Evolutionary conservation across 2,797 vertebrate genomes (phyloP), one percentile per base, ranked within the genome.

Genomic region (Dendrocincla fuliginosa): DNA sequence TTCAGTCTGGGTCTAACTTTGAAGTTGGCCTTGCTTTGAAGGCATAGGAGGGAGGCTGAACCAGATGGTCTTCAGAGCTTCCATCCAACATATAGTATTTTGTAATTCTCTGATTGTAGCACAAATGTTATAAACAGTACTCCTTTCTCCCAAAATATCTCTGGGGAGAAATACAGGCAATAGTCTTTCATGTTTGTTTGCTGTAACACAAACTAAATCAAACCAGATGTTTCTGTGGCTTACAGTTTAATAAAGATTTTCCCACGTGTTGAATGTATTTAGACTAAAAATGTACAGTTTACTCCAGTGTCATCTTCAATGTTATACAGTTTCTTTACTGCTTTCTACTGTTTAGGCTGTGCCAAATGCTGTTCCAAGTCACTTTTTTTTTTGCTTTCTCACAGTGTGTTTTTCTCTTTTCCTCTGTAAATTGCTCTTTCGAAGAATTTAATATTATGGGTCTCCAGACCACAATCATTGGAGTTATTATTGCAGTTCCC

Each of bases 181-280:
- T 57, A 22, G 49, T 91, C 82, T 95, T 93, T 96, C 56, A 89
- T 91, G 79, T 87, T 91, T 64, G 49, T 85, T 47, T 83, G 57
- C 87, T 92, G 41, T 57, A 84, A 46, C 52, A 33, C 57, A 81
- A 86, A 70, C 83, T 90, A 88, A 95, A 75, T 90, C 49, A 93
- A 89, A 96, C 74, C 96, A 96, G 61, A 91, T 95, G 87, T 94
- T 96, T 89, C 53, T 87, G 57, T 81, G 42, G n/a, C 30, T 90
- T 94, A 39, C 53, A 84, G 73, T 92, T 95, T 71, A 91, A 89
- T 84, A 77, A 95, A 60, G 84, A 77, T 88, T 95, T 94, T 95
- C 89, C 76, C 93, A 94, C 0, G 19, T 93, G 69, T 84, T 91
- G 75, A 84, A 75, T 68, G 30, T 92, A 91, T 95, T 94, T 91